phyloP scores from a whole-genome alignment of 2,888 invertebrate species.

The Thera obeliscata region DNA sequence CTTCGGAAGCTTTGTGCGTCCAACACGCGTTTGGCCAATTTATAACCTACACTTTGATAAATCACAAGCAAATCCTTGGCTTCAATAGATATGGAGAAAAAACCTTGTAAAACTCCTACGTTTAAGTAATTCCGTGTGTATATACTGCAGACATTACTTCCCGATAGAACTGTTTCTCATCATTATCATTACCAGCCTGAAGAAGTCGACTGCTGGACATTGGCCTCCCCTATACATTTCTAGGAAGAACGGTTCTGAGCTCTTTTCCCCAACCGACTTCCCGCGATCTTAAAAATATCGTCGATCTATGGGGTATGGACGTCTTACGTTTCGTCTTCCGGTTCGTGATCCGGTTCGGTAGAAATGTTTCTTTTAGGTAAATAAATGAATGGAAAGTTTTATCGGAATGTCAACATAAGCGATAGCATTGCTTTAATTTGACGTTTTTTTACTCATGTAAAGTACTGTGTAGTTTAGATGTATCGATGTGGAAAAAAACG shows the following conservation, averaged over 20 bases:
- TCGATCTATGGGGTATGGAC: no score
- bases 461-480: constrained; percentile 32
- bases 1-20: neutral
- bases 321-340: no score
- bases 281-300: no score
- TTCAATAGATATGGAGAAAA: constrained; percentile 37
- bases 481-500: constrained; percentile 47
- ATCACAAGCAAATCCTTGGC: constrained; percentile 34
- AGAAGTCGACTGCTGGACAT: no score
- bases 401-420: constrained; percentile 36
- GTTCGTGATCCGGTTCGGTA: neutral
- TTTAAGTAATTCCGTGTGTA: constrained; percentile 7
- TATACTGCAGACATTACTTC: constrained; percentile 11
- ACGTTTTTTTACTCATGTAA: constrained; percentile 37
- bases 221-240: no score
- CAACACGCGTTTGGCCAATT: neutral
- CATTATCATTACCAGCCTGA: no score
- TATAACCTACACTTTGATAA: constrained; percentile 4
- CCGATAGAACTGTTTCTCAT: neutral
- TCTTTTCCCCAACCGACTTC: no score
- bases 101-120: constrained; percentile 27
- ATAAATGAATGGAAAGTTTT: constrained; percentile 39
- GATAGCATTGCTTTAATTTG: constrained; percentile 32
- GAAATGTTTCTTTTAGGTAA: constrained; percentile 1
- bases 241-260: no score